phyloP scores from a whole-genome alignment of 1,140 invertebrate species.

The Pogonus chalceus region DNA sequence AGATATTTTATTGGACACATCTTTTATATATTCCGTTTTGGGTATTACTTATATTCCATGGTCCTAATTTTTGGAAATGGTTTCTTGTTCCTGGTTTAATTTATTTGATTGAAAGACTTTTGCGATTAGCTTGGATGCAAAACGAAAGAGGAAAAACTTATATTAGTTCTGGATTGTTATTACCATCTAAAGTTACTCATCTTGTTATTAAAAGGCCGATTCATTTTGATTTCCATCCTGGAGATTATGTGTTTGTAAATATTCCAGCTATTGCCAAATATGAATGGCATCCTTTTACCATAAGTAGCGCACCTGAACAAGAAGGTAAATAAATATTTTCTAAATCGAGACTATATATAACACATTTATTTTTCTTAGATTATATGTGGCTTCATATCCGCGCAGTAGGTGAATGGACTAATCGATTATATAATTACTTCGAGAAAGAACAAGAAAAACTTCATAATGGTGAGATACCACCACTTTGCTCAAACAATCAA shows the following conservation, averaged over 20 bases:
- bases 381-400: conserved; percentile 90
- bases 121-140: conserved; percentile 51
- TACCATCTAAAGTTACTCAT: conserved; percentile 80
- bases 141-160: conserved; percentile 69
- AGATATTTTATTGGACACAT: conserved; percentile 95
- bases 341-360: conserved; percentile 6
- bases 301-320: conserved; percentile 90
- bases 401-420: conserved; percentile 92
- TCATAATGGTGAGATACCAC: conserved; percentile 47
- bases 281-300: conserved; percentile 97
- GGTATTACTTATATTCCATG: conserved; percentile 77
- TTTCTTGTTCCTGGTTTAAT: conserved; percentile 73
- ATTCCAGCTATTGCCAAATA: conserved; percentile 85
- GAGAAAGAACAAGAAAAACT: conserved; percentile 66
- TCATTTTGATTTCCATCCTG: conserved; percentile 81
- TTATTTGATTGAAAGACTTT: conserved; percentile 68
- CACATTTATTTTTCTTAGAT: conserved; percentile 45
- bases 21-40: conserved; percentile 84
- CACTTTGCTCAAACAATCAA: conserved; percentile 20
- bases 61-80: conserved; percentile 94
- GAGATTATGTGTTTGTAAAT: conserved; percentile 91
- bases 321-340: conserved; percentile 50
- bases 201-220: conserved; percentile 76
- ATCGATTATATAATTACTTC: conserved; percentile 79
- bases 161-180: conserved; percentile 71